Percentiles rank a stretch among this genome's conserved stretches.
Conservation (phyloP, 2,888 invertebrate species). For the Tachina fera region DNA sequence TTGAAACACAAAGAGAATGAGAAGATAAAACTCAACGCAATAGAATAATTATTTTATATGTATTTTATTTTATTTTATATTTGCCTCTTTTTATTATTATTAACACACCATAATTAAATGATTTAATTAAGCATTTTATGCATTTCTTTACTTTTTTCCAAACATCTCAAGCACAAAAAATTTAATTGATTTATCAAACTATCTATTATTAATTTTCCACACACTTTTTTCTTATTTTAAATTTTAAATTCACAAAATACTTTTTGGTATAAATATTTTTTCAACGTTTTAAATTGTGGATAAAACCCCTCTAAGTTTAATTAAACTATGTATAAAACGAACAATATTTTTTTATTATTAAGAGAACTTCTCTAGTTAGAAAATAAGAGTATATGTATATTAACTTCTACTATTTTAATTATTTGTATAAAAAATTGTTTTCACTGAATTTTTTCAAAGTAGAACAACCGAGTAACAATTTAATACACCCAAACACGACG, state of each 20-base stretch:
- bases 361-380: not conserved
- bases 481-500: conserved; percentile 55
- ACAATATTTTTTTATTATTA: conserved; percentile 3
- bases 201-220: conserved; percentile 10
- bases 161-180: conserved; percentile 7
- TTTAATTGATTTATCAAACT: conserved; percentile 13
- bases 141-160: conserved; percentile 14
- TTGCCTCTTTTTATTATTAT: conserved; percentile 18
- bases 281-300: conserved; percentile 8
- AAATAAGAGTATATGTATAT: not conserved
- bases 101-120: conserved; percentile 1
- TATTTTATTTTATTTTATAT: not conserved
- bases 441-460: not conserved
- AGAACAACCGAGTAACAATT: conserved; percentile 38
- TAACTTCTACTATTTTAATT: not conserved
- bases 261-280: conserved; percentile 2
- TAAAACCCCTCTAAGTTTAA: conserved; percentile 10
- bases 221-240: conserved; percentile 4
- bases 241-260: conserved; percentile 9
- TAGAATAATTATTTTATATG: conserved; percentile 20
- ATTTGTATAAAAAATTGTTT: conserved; percentile 24
- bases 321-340: not conserved
- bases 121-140: conserved; percentile 23
- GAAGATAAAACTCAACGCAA: conserved; percentile 18
- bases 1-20: conserved; percentile 17